Evolutionary conservation across 2,113 vertebrate genomes (phyloP), one percentile per base, ranked within the genome.

Genomic region (Casuarius casuarius): DNA sequence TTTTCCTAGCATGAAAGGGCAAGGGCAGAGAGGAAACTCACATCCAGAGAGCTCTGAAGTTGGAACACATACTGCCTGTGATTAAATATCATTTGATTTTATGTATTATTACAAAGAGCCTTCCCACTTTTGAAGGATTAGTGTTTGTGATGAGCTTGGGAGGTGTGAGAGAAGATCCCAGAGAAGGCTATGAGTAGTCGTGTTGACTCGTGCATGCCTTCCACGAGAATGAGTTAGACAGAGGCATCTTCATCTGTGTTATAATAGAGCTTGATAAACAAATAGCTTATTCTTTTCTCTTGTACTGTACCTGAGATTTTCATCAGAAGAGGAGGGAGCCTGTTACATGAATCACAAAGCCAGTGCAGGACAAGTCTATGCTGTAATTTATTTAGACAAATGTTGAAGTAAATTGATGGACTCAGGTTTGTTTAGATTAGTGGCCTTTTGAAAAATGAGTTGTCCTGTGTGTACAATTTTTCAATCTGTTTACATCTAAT

Each of bases 401-500:
- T 54, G 84, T 42, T 83, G 89, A 96, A 95, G 51, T 59, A 84
- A 89, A 89, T 81, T 82, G 88, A 96, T 95, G 52, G 79, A 79
- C 80, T 89, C 85, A 62, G 54, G 86, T 87, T 92, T 87, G 88
- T 96, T 97, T 90, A 84, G 88, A 94, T 92, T 87, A 87, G 91
- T 87, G 89, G 54, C 66, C 91, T 97, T 97, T 95, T 87, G 92
- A 77, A 95, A 96, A 97, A 97, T 85, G 84, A 95, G 20, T 92
- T 92, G 84, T 86, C 65, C 81, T 42, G 2, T 29, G 73, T 95
- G 89, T 81, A 81, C 54, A 80, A 71, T 84, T 95, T 96, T 97
- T 94, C 94, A 94, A 61, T 91, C 84, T 97, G 85, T 95, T 97
- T 96, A 81, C 87, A 92, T 92, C 89, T 96, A 97, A 96, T 97